Evolutionary conservation across 2,888 invertebrate species (phyloP).

Genomic region (Drosophila bunnanda): DNA sequence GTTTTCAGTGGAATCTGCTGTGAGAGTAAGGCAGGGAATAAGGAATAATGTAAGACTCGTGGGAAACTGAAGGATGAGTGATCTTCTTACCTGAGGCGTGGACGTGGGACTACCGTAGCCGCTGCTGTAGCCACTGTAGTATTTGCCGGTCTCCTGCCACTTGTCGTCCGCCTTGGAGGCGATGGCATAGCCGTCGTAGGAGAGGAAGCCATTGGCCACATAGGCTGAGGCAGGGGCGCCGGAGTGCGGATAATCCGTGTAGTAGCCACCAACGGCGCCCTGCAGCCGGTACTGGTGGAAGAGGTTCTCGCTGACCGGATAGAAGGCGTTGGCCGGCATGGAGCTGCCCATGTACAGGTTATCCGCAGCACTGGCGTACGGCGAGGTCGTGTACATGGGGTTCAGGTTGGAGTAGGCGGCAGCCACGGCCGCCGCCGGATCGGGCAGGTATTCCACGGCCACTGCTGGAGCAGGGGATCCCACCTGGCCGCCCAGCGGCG

Average conservation of each 20-base stretch:
- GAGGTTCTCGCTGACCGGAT: conserved; percentile 92
- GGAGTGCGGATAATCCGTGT: conserved; percentile 90
- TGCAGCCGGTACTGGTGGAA: conserved; percentile 96
- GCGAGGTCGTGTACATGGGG: conserved; percentile 90
- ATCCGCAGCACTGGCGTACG: conserved; percentile 90
- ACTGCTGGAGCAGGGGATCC: conserved; percentile 84
- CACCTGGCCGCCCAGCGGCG: conserved; percentile 84
- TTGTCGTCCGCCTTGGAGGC: conserved; percentile 85
- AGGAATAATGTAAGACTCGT: not conserved
- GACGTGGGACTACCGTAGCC: conserved; percentile 85
- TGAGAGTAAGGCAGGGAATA: not conserved
- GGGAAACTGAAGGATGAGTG: no score
- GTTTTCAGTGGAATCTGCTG: conserved; percentile 84
- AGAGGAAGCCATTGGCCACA: conserved; percentile 92
- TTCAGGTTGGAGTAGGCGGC: conserved; percentile 92
- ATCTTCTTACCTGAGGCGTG: conserved; percentile 81
- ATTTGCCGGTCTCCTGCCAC: conserved; percentile 85
- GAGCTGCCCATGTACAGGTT: conserved; percentile 85
- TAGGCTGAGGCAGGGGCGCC: conserved; percentile 87
- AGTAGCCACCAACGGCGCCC: conserved; percentile 90
- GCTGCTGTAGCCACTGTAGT: conserved; percentile 86
- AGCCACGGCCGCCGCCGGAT: conserved; percentile 87
- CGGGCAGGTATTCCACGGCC: conserved; percentile 85
- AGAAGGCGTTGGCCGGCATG: conserved; percentile 88
- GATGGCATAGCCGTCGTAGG: conserved; percentile 86